These are phyloP conservation scores for Rutpela maculata DNA, from an alignment of 2,888 invertebrate genomes.

Conservation along the genomic window DNA sequence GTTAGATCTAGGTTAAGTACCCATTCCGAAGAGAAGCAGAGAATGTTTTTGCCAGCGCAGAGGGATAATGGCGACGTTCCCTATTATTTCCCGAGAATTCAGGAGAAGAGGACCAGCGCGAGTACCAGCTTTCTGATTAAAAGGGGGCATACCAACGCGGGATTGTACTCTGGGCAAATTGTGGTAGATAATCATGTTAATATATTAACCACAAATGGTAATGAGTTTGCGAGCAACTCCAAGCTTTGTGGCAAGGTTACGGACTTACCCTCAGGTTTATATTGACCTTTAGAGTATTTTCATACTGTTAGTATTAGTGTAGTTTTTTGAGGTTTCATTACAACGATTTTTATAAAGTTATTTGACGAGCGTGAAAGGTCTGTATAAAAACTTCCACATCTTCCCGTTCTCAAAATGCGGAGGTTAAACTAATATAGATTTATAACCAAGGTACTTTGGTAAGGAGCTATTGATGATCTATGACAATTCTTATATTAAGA, in stretches of 20 bases:
- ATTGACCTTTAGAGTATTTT: slow-evolving; percentile 72
- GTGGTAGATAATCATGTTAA: slow-evolving; percentile 68
- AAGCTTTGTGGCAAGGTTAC: slow-evolving; percentile 79
- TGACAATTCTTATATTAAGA: too few relatives aligned
- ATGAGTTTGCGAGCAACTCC: slow-evolving; percentile 60
- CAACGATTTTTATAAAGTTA: slow-evolving; percentile 44
- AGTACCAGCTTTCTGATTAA: slow-evolving; percentile 77
- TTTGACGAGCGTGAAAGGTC: neutral
- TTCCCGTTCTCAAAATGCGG: too few relatives aligned
- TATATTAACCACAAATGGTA: slow-evolving; percentile 52
- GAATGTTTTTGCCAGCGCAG: slow-evolving; percentile 68
- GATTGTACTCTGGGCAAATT: slow-evolving; percentile 80
- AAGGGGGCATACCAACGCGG: slow-evolving; percentile 79
- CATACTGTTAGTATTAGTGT: neutral
- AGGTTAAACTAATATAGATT: too few relatives aligned
- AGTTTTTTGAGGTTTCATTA: slow-evolving; percentile 42
- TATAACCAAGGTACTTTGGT: too few relatives aligned
- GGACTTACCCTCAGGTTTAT: slow-evolving; percentile 84
- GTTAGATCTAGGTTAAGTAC: slow-evolving; percentile 56
- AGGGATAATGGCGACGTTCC: slow-evolving; percentile 70
- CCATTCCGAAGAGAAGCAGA: slow-evolving; percentile 69
- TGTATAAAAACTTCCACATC: too few relatives aligned
- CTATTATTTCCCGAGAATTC: slow-evolving; percentile 72
- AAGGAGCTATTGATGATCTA: too few relatives aligned
- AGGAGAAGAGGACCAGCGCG: slow-evolving; percentile 74